Conservation (phyloP, 1,140 invertebrate species). For the Neodiprion virginianus region DNA sequence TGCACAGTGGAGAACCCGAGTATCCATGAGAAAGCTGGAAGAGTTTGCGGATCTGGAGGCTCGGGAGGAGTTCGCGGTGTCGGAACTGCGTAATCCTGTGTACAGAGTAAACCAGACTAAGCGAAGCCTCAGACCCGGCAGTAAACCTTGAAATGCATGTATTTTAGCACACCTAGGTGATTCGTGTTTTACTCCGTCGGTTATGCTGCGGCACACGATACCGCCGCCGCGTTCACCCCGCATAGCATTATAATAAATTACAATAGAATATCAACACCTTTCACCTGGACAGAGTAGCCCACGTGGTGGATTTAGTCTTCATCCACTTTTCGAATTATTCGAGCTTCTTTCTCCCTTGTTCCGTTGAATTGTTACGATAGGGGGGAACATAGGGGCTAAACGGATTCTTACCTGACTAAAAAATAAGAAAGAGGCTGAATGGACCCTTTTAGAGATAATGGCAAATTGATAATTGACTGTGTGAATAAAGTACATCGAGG, state of each 20-base stretch:
- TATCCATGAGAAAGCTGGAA: not conserved
- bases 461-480: too few species aligned
- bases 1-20: not conserved
- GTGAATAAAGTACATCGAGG: too few species aligned
- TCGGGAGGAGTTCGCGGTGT: not conserved
- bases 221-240: not conserved
- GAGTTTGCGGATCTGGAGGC: not conserved
- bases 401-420: too few species aligned
- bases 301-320: not conserved
- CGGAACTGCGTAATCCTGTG: slow-evolving; percentile 1
- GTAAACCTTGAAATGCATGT: not conserved
- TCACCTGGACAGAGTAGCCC: not conserved
- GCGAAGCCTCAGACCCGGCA: not conserved
- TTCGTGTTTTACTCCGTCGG: not conserved
- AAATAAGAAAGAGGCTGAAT: too few species aligned
- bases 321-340: too few species aligned
- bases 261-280: not conserved
- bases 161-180: not conserved
- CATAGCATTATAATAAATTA: not conserved
- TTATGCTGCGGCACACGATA: not conserved
- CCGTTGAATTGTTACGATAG: too few species aligned
- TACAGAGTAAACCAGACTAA: not conserved
- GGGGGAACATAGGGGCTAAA: too few species aligned
- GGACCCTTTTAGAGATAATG: too few species aligned
- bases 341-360: too few species aligned